Conservation (phyloP, 2,888 invertebrate genomes). For the Napeogenes inachia region DNA sequence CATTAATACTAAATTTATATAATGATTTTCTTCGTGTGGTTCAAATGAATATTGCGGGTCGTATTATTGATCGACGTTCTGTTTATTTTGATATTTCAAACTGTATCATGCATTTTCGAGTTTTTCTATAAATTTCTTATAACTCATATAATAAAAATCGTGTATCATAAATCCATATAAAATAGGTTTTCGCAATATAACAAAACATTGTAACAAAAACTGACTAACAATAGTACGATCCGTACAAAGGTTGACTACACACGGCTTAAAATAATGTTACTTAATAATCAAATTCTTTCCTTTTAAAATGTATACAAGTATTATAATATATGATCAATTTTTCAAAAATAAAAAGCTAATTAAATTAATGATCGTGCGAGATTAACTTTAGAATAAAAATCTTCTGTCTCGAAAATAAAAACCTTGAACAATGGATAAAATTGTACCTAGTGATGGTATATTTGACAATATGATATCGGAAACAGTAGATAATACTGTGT, state of each 20-base stretch:
- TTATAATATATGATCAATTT: too few relatives aligned
- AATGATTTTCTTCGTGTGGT: conserved; percentile 25
- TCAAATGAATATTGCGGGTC: conserved; percentile 25
- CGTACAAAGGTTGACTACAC: conserved; percentile 18
- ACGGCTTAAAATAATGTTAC: not conserved
- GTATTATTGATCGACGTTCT: conserved; percentile 25
- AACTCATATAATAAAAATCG: not conserved
- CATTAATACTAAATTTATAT: conserved; percentile 8
- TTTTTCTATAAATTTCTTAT: not conserved
- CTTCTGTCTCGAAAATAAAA: too few relatives aligned
- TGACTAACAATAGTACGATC: conserved; percentile 26
- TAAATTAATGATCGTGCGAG: too few relatives aligned
- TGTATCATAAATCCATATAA: not conserved
- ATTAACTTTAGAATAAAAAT: too few relatives aligned
- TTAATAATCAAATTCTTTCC: too few relatives aligned
- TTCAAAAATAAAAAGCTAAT: too few relatives aligned
- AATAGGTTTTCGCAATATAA: not conserved
- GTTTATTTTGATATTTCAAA: conserved; percentile 1
- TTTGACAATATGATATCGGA: too few relatives aligned
- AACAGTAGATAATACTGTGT: too few relatives aligned
- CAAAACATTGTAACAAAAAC: not conserved
- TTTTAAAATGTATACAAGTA: too few relatives aligned
- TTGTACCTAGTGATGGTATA: too few relatives aligned
- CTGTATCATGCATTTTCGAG: not conserved
- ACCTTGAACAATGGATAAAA: too few relatives aligned